A percentile compares a stretch with the other conserved stretches of the same genome.
Conservation (phyloP, 2,113 vertebrate genomes). For the Coturnix japonica region DNA sequence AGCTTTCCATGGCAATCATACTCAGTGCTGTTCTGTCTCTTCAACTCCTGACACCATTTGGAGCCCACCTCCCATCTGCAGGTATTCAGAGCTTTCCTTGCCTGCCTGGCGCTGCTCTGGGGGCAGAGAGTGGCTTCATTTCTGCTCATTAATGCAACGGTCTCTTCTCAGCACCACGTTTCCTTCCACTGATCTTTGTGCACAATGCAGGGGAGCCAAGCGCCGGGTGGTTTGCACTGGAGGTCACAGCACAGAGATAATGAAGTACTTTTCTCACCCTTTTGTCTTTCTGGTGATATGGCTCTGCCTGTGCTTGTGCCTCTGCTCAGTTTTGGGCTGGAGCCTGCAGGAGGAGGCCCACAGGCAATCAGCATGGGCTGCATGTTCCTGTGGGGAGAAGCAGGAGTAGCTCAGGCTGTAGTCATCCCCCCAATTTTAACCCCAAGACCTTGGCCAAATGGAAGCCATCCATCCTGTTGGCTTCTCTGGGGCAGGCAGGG, state of each 20-base stretch:
- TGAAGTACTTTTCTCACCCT: neutral
- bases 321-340: neutral
- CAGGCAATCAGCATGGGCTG: neutral
- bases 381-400: neutral
- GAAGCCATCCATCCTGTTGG: neutral
- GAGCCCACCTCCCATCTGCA: conserved; percentile 2
- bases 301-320: neutral
- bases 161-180: neutral
- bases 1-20: neutral
- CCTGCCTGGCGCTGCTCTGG: neutral
- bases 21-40: neutral
- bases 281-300: accelerated
- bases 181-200: neutral
- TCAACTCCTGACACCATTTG: conserved; percentile 17
- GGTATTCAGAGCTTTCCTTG: neutral
- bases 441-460: neutral
- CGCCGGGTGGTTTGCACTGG: conserved; percentile 7
- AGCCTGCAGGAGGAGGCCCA: neutral
- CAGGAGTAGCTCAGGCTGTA: neutral
- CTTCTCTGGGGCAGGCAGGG: neutral
- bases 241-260: neutral
- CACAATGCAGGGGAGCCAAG: neutral
- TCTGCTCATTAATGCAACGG: conserved; percentile 2
- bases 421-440: neutral
- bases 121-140: neutral